Base-by-base conservation (phyloP, 2,888 invertebrate species). In the Chironomus riparius region DNA sequence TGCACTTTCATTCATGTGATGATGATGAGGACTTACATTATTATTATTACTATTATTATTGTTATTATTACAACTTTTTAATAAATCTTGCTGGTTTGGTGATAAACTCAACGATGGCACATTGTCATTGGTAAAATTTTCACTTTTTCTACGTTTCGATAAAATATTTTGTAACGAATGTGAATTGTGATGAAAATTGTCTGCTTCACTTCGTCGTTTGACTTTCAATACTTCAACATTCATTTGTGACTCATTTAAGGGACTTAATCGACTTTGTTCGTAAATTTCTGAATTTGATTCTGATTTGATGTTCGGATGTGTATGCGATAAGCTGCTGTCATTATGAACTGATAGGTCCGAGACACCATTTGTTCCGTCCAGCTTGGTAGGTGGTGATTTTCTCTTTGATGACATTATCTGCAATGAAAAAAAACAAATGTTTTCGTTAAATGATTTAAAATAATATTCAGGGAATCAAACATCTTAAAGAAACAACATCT, bases 321-420 rank as follows among this genome's bases (percentile, higher is more conserved):
- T 47, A 47, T 47, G 62, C 13, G 24, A 15, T n/a, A 18, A 47
- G 47, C 68, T 21, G 69, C 22, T 76, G 70, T 82, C 79, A 82
- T 82, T 65, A 82, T 80, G 76, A 81, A 85, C 86, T 79, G 76
- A 71, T 76, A 77, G 80, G 78, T 83, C 85, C 87, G 69, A 28
- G 21, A 47, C 22, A 21, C 74, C 74, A 21, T 74, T 68, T 18
- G 38, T 68, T 88, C 92, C 91, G 88, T 94, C 94, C 86, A 95
- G 89, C 88, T 95, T 95, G 81, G 93, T 94, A 85, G 95, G 95
- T 85, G 95, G 94, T 85, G 95, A 95, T 87, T 95, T 95, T 86
- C 95, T 91, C 91, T 95, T 95, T 87, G 95, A 95, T 90, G 95
- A 95, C 95, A 95, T 95, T 65, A 12, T 65, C 65, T 24, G 24